A percentile compares a stretch with the other conserved stretches of the same genome.
These are phyloP conservation scores for Drymonia ruficornis DNA, from an alignment of 2,888 invertebrate genomes.

Conservation along the genomic window DNA sequence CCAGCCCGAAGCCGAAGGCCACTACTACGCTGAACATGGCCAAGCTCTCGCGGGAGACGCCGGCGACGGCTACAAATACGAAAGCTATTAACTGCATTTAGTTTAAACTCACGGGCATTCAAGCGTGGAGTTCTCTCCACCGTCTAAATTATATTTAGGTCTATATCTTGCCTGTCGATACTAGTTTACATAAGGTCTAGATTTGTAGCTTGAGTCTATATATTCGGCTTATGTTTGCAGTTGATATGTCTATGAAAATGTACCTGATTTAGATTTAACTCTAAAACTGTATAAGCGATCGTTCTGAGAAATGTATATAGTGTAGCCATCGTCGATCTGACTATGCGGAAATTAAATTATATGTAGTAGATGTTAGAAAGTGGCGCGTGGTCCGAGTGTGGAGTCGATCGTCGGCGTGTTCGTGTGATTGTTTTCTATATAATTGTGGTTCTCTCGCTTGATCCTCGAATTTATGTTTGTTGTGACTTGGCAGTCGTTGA, in stretches of 20 bases:
- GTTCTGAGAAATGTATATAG: slow-evolving; percentile 41
- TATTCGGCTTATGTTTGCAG: slow-evolving; percentile 51
- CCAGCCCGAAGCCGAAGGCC: slow-evolving; percentile 62
- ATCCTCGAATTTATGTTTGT: slow-evolving; percentile 52
- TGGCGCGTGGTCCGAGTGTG: slow-evolving; percentile 35
- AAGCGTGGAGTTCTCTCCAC: slow-evolving; percentile 47
- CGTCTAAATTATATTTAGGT: slow-evolving; percentile 54
- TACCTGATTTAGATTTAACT: slow-evolving; percentile 76
- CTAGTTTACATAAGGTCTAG: slow-evolving; percentile 43
- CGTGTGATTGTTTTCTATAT: slow-evolving; percentile 47
- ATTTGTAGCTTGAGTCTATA: slow-evolving; percentile 43
- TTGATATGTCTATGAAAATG: slow-evolving; percentile 55
- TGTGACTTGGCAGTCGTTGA: slow-evolving; percentile 53
- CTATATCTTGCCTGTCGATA: slow-evolving; percentile 68
- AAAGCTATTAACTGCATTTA: slow-evolving; percentile 66
- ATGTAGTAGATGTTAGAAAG: slow-evolving; percentile 43
- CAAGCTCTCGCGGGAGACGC: slow-evolving; percentile 62
- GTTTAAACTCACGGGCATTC: slow-evolving; percentile 48
- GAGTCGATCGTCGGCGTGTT: slow-evolving; percentile 41
- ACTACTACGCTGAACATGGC: slow-evolving; percentile 60
- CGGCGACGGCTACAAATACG: slow-evolving; percentile 72
- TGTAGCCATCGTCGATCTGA: slow-evolving; percentile 30
- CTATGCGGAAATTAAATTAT: slow-evolving; percentile 38
- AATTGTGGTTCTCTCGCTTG: slow-evolving; percentile 54
- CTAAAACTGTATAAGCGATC: slow-evolving; percentile 49